Conservation (phyloP, 2,797 vertebrate species). For the Sebastes flavidus region DNA sequence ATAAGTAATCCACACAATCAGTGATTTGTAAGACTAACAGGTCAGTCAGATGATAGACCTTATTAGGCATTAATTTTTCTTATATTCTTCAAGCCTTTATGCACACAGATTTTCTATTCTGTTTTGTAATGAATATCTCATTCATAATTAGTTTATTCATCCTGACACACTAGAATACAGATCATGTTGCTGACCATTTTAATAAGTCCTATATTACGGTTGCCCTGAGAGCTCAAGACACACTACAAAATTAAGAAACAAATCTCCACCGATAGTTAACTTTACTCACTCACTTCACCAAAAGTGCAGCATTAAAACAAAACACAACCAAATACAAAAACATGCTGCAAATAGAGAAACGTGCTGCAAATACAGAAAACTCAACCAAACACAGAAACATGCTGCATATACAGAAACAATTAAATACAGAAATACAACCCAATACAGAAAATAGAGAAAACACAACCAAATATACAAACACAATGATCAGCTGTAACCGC, state of each 20-base stretch:
- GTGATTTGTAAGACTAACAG: background rate
- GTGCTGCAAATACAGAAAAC: background rate
- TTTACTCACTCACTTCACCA: background rate
- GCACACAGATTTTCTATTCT: background rate
- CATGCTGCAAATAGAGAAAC: background rate
- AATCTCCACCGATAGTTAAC: background rate
- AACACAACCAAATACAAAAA: background rate
- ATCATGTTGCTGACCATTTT: background rate
- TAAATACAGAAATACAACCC: too few species aligned
- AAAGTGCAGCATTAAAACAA: background rate
- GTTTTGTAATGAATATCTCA: background rate
- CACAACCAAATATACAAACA: too few species aligned
- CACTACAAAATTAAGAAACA: background rate
- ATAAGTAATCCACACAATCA: background rate
- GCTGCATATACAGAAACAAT: background rate
- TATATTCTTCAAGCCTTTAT: background rate
- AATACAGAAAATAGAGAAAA: too few species aligned
- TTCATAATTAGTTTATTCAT: background rate
- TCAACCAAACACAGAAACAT: background rate
- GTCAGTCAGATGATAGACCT: background rate
- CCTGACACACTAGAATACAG: too few species aligned
- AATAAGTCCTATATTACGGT: background rate
- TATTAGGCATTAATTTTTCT: background rate
- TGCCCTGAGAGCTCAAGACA: background rate
- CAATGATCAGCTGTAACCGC: too few species aligned